These are phyloP conservation scores for Pogonognathellus flavescens DNA, from an alignment of 1,140 invertebrate genomes.

Conservation along the genomic window DNA sequence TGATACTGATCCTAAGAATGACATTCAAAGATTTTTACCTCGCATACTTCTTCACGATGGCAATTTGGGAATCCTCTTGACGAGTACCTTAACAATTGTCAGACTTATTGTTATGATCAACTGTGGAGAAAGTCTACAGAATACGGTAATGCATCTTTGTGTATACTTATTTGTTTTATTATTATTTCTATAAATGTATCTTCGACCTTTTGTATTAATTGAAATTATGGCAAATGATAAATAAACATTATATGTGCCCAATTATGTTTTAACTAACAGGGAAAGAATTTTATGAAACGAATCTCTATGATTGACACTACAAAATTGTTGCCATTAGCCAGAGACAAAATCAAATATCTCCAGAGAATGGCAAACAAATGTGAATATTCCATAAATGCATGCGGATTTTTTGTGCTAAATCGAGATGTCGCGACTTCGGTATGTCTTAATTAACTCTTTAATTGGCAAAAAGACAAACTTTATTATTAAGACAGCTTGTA, in stretches of 20 bases:
- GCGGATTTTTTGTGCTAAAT: neutral
- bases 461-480: neutral
- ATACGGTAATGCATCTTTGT: neutral
- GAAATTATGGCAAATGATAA: too few species aligned
- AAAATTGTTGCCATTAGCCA: neutral
- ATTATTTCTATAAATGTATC: too few species aligned
- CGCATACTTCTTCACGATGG: neutral
- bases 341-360: conserved; percentile 19
- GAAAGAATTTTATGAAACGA: neutral
- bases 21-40: neutral
- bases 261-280: neutral
- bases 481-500: too few species aligned
- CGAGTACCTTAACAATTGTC: neutral
- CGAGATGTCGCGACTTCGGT: neutral
- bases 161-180: too few species aligned
- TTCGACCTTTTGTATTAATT: too few species aligned
- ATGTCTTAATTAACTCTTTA: neutral
- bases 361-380: conserved; percentile 8
- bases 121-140: neutral
- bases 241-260: too few species aligned
- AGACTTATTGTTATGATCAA: neutral
- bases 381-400: conserved; percentile 1
- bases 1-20: neutral
- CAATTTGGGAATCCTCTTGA: neutral
- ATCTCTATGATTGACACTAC: conserved; percentile 6